Evolutionary conservation across 2,113 vertebrate genomes (phyloP), one percentile per base, ranked within the genome.

Genomic region (Brachyistius frenatus): DNA sequence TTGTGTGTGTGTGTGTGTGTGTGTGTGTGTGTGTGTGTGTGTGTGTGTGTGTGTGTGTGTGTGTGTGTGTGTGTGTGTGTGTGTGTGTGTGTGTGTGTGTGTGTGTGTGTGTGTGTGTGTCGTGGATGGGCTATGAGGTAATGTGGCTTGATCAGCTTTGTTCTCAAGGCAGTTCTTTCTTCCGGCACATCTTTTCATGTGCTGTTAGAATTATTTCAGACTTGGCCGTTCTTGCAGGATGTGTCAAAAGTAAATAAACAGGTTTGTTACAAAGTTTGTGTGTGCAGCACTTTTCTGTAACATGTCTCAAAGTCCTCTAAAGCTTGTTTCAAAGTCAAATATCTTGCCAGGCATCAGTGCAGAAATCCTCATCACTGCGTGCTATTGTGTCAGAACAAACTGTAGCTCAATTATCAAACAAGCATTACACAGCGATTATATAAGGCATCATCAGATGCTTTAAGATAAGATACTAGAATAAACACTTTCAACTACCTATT

Each of bases 271-370:
- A 71, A 32, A 2, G 44, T 46, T 46, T 46, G 49, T 41, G 44
- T 44, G 33, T 41, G 54, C 30, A 35, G 44, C 60, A 56, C 50
- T 50, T 31, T 36, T 49, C 31, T 57, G 36, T 23, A 23, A 23
- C 23, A 23, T 23, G 23, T 23, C 23, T 23, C 23, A 23, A 23
- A 23, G 23, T 23, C 23, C 23, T 23, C 23, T 23, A 23, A 60
- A 52, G 16, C 35, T 69, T 13, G 10, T 39, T 76, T 63, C 70
- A 67, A 78, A 70, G 39, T 74, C 66, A 78, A 46, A 65, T 66
- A 68, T 76, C 52, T 77, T 46, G 50, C 41, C 60, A 84, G 67
- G 37, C 60, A 74, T 74, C 60, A 71, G 56, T 54, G 66, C 49
- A 85, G 62, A 77, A 23, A 76, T 65, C 41, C 0, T 39, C 62